A percentile compares a stretch with the other conserved stretches of the same genome.
phyloP scores from a whole-genome alignment of 2,113 vertebrate genomes.

The Tangachromis dhanisi region DNA sequence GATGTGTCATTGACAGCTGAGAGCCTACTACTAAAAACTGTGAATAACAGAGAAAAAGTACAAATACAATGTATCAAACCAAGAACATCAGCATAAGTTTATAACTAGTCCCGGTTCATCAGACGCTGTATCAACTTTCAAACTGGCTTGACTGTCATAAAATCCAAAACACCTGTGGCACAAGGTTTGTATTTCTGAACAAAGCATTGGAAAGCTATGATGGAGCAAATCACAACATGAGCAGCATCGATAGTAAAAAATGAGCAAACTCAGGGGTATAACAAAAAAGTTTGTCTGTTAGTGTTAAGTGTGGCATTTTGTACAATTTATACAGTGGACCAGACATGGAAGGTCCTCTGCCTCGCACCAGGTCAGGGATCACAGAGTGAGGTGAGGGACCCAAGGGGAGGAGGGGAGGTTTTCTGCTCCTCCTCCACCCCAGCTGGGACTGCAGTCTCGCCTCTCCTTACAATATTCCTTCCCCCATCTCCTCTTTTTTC shows the following conservation, averaged over 20 bases:
- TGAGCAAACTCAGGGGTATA: background rate
- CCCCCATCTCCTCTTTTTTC: background rate
- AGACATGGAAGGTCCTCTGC: constrained; percentile 15
- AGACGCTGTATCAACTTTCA: background rate
- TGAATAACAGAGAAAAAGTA: background rate
- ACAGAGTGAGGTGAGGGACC: constrained; percentile 42
- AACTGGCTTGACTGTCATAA: background rate
- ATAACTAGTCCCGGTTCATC: background rate
- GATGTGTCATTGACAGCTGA: background rate
- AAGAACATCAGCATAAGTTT: background rate
- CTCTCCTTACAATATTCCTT: constrained; percentile 2
- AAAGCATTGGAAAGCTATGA: background rate
- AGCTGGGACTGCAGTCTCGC: constrained; percentile 53
- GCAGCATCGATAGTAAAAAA: background rate
- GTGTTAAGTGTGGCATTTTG: background rate
- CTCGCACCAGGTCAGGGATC: constrained; percentile 52
- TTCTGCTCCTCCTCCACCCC: constrained; percentile 43
- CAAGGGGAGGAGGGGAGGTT: constrained; percentile 8
- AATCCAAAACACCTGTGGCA: background rate
- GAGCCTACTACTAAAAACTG: background rate
- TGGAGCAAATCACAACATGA: background rate
- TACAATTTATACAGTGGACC: background rate
- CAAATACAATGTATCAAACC: background rate
- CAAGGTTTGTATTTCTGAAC: background rate
- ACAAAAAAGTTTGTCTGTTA: background rate